Evolutionary conservation across 2,113 vertebrate genomes (phyloP).

Genomic region (Takifugu bimaculatus): DNA sequence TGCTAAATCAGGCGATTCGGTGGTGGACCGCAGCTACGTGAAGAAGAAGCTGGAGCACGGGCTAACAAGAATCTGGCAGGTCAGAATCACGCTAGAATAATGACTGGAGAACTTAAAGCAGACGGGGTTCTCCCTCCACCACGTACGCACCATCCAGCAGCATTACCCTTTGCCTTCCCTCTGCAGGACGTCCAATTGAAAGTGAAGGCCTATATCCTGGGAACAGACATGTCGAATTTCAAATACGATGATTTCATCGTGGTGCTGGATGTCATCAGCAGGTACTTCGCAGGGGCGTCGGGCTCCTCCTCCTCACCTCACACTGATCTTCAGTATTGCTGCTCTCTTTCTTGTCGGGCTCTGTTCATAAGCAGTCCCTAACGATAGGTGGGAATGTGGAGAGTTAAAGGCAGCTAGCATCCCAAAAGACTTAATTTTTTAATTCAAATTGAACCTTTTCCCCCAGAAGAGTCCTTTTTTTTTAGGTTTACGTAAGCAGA

Average conservation of each 20-base stretch:
- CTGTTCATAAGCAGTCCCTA: not conserved
- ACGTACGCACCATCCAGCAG: not conserved
- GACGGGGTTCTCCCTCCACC: not conserved
- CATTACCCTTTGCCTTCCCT: not conserved
- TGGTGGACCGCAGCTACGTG: conserved; percentile 92
- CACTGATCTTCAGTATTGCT: not conserved
- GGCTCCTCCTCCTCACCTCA: not conserved
- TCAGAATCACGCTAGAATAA: conserved; percentile 35
- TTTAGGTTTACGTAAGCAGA: too few species aligned
- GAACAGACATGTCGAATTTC: conserved; percentile 97
- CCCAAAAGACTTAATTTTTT: too few species aligned
- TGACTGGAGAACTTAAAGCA: not conserved
- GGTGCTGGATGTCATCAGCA: conserved; percentile 96
- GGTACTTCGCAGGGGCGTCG: conserved; percentile 62
- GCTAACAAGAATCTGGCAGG: conserved; percentile 97
- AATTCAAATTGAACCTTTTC: too few species aligned
- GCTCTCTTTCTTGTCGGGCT: not conserved
- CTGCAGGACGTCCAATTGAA: conserved; percentile 94
- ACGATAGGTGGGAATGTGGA: too few species aligned
- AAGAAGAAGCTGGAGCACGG: conserved; percentile 98
- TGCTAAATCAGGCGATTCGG: conserved; percentile 78
- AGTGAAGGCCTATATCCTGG: conserved; percentile 95
- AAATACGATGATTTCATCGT: conserved; percentile 99
- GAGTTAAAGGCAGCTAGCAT: too few species aligned
- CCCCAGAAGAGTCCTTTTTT: too few species aligned